Percentiles rank a stretch among this genome's conserved stretches.
phyloP scores from a whole-genome alignment of 1,140 invertebrate genomes.

The Plodia interpunctella region DNA sequence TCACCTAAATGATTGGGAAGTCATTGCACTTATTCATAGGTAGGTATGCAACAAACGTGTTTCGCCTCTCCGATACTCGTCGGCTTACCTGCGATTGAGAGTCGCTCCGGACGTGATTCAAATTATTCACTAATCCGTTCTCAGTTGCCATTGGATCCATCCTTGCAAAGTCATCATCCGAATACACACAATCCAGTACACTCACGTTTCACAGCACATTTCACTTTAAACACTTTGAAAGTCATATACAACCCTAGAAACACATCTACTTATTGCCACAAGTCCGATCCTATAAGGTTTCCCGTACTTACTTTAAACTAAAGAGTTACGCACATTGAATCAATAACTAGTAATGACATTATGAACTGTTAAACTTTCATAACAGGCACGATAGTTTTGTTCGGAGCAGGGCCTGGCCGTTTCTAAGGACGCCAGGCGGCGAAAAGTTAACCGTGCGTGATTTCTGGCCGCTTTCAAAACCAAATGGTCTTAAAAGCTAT shows the following conservation, averaged over 20 bases:
- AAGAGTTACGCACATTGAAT: conserved; percentile 36
- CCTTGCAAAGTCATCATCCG: conserved; percentile 54
- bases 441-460: conserved; percentile 75
- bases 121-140: conserved; percentile 71
- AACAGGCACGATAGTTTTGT: conserved; percentile 27
- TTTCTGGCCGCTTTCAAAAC: conserved; percentile 73
- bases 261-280: conserved; percentile 32
- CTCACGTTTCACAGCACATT: conserved; percentile 23
- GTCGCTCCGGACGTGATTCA: conserved; percentile 71
- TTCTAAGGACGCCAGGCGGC: conserved; percentile 70
- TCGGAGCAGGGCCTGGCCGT: conserved; percentile 47
- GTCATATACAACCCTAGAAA: conserved; percentile 5
- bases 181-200: conserved; percentile 17
- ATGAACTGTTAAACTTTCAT: conserved; percentile 37
- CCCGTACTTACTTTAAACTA: conserved; percentile 41
- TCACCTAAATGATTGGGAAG: conserved; percentile 53
- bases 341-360: conserved; percentile 48
- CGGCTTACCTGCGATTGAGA: conserved; percentile 62
- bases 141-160: conserved; percentile 71
- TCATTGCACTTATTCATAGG: conserved; percentile 68
- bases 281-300: conserved; percentile 39
- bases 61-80: conserved; percentile 55
- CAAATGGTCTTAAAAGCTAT: conserved; percentile 76
- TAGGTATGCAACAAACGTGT: conserved; percentile 66
- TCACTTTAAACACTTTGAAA: conserved; percentile 13